Evolutionary conservation across 53 echinoderm and acorn worm genomes (phyloP).

Genomic region (Apostichopus leukothele): DNA sequence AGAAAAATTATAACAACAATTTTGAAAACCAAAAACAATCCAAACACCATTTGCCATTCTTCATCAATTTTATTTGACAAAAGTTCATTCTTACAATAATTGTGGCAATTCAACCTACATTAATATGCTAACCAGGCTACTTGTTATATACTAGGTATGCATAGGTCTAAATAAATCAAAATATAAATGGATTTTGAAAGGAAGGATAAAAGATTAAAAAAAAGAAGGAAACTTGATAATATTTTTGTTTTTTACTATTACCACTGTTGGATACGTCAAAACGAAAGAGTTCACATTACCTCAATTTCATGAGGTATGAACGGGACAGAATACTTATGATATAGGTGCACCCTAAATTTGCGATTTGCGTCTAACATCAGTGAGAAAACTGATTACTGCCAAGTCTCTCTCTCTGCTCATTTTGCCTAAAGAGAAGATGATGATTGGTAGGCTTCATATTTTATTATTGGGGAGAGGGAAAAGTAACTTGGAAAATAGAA

Average conservation of each 20-base stretch:
- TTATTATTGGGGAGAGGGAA: not conserved
- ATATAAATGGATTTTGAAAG: constrained; percentile 13
- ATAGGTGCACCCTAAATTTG: too few relatives aligned
- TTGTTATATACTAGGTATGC: constrained; percentile 42
- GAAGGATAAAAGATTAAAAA: not conserved
- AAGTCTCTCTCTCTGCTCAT: not conserved
- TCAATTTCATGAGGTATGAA: too few relatives aligned
- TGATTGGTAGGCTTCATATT: not conserved
- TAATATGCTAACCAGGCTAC: constrained; percentile 29
- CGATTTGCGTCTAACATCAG: not conserved
- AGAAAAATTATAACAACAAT: too few relatives aligned
- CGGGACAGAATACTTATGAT: too few relatives aligned
- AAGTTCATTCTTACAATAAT: constrained; percentile 34
- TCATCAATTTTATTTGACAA: constrained; percentile 36
- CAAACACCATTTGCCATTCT: not conserved
- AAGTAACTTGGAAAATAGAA: not conserved
- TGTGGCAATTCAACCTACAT: constrained; percentile 37
- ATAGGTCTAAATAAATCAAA: constrained; percentile 33
- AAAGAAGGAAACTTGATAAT: not conserved
- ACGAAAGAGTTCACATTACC: too few relatives aligned
- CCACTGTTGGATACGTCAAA: too few relatives aligned
- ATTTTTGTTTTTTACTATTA: not conserved
- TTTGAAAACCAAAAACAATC: too few relatives aligned
- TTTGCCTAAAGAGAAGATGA: not conserved
- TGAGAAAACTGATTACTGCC: not conserved